Percentiles rank a stretch among this genome's conserved stretches.
These are phyloP conservation scores for Mormyrus iriodes DNA, from an alignment of 2,113 vertebrate species.

Conservation along the genomic window DNA sequence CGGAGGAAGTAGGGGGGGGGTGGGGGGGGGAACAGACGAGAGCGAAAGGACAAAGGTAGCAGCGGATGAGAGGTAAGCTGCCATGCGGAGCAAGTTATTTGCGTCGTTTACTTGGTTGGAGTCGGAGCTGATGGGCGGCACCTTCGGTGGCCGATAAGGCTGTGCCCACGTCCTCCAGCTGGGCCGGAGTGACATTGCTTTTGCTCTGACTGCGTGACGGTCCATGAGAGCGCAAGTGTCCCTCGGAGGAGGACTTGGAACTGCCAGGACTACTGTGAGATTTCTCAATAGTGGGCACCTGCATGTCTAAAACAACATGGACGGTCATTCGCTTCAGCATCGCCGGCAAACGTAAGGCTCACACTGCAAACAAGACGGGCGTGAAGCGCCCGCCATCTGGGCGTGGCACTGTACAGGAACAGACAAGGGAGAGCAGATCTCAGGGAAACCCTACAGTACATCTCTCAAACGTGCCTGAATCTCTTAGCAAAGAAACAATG, in stretches of 20 bases:
- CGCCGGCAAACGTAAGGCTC: not conserved
- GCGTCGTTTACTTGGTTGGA: slow-evolving; percentile 99
- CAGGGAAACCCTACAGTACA: not conserved
- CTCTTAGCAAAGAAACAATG: not conserved
- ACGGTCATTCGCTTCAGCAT: slow-evolving; percentile 21
- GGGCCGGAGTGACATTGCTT: slow-evolving; percentile 93
- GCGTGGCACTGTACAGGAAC: not conserved
- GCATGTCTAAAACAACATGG: slow-evolving; percentile 70
- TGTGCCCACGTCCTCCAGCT: slow-evolving; percentile 92
- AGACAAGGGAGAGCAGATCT: not conserved
- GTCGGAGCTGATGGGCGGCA: slow-evolving; percentile 90
- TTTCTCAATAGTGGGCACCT: slow-evolving; percentile 92
- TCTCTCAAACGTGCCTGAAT: not conserved
- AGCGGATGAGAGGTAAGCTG: slow-evolving; percentile 77
- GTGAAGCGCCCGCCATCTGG: not conserved
- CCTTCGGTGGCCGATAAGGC: slow-evolving; percentile 96
- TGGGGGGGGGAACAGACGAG: slow-evolving; percentile 34
- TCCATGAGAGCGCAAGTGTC: slow-evolving; percentile 90
- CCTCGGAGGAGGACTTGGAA: slow-evolving; percentile 97
- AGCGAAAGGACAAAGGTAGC: slow-evolving; percentile 60
- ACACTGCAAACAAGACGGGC: not conserved
- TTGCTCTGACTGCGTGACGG: slow-evolving; percentile 98
- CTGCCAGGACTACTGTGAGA: slow-evolving; percentile 96
- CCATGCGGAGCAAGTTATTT: slow-evolving; percentile 84
- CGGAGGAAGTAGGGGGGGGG: slow-evolving; percentile 52